Base-by-base conservation (phyloP, 1,140 invertebrate species). In the Polypedilum vanderplanki region DNA sequence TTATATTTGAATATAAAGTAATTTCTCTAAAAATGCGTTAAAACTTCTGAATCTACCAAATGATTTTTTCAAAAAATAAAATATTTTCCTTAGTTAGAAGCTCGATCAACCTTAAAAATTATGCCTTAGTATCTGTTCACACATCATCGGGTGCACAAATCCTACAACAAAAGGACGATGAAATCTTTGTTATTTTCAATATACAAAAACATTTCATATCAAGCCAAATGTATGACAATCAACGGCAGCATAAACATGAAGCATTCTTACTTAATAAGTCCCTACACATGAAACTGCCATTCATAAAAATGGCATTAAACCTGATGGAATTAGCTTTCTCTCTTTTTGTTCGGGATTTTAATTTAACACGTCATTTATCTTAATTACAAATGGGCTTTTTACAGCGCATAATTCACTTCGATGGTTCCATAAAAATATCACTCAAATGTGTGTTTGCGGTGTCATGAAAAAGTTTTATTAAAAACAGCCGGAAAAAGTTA, bases 281-380 rank as follows among this genome's bases (percentile, higher is more conserved):
- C 46, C 46, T 57, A 57, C 4, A 57, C 46, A 57, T 57, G n/a
- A n/a, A 18, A 18, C 20, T 20, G 65, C 18, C 18, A 70, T 70
- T 70, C 65, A 70, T 70, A 70, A 70, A 70, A 70, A 70, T 70
- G 65, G 65, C 65, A 70, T 18, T 70, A 70, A 18, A 70, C 20
- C 65, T 22, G 65, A 22, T 22, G 65, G 65, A 18, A 70, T 70
- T 70, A 20, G 18, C 18, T 15, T n/a, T 67, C 17, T 67, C 18
- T 67, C 64, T 67, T 12, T 7, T 20, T 57, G 12, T 57, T 57
- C 3, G 46, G 46, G 46, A n/a, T 57, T 57, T 57, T 70, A 18
- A 70, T 70, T 70, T 70, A 70, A 70, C 65, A 70, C 65, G 17
- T 70, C 65, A 70, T 70, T 70, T 70, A 70, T 70, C 65, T 70